Evolutionary conservation across 1,140 invertebrate species (phyloP).

Genomic region (Aphaenogaster ashmeadi): DNA sequence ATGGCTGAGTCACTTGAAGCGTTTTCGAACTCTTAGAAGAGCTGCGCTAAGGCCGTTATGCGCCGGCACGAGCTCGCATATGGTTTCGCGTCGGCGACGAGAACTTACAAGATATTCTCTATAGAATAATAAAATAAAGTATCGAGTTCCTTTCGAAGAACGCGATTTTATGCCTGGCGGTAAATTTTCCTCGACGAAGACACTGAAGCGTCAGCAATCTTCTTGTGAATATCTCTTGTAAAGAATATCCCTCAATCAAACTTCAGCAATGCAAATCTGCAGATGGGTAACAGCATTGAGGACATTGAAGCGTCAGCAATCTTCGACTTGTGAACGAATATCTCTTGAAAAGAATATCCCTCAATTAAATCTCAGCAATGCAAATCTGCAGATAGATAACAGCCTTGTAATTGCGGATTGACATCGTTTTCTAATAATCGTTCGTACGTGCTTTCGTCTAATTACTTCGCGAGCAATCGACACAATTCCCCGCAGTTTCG

Average conservation of each 20-base stretch:
- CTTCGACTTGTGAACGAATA: background rate
- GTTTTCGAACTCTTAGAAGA: conserved; percentile 69
- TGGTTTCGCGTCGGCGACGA: conserved; percentile 37
- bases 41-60: conserved; percentile 40
- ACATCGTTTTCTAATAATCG: conserved; percentile 25
- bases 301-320: background rate
- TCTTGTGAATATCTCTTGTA: too few relatives aligned
- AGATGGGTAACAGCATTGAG: background rate
- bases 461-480: conserved; percentile 29
- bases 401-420: background rate
- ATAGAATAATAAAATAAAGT: conserved; percentile 16
- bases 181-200: background rate
- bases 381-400: background rate
- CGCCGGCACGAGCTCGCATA: conserved; percentile 26
- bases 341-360: background rate
- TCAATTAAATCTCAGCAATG: background rate
- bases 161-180: background rate
- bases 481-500: conserved; percentile 20
- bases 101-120: background rate
- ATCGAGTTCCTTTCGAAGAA: background rate
- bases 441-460: conserved; percentile 10
- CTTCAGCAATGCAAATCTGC: background rate
- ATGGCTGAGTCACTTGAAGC: conserved; percentile 53
- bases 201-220: background rate
- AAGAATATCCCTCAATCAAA: background rate